Conservation (phyloP, 2,113 vertebrate species). For the Hydrolagus affinis region DNA sequence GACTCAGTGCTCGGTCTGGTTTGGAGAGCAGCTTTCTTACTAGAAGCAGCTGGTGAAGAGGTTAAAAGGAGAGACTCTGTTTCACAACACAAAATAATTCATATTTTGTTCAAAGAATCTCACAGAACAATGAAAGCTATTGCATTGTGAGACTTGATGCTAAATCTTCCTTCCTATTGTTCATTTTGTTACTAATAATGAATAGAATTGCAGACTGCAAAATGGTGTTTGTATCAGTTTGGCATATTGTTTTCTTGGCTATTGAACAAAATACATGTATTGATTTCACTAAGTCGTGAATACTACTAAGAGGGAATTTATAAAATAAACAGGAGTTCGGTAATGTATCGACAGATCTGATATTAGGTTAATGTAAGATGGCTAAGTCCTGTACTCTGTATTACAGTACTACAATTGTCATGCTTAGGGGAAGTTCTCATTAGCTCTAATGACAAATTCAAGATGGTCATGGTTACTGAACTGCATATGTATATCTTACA, state of each 20-base stretch:
- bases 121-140: background rate
- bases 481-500: constrained; percentile 31
- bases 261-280: background rate
- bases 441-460: constrained; percentile 32
- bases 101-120: background rate
- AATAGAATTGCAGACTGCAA: background rate
- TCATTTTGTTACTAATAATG: background rate
- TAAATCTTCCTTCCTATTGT: background rate
- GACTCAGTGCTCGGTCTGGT: background rate
- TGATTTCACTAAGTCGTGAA: background rate
- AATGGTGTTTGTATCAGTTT: background rate
- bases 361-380: too few relatives aligned
- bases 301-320: background rate
- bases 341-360: too few relatives aligned
- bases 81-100: background rate
- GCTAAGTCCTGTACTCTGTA: background rate
- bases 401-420: constrained; percentile 15
- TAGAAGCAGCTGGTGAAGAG: background rate
- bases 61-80: background rate
- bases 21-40: background rate
- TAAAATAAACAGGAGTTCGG: background rate
- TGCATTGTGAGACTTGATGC: background rate
- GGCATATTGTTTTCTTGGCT: background rate
- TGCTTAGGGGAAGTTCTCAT: constrained; percentile 30
- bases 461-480: constrained; percentile 33